Evolutionary conservation across 2,113 vertebrate species (phyloP).

Genomic region (Pagrus major): DNA sequence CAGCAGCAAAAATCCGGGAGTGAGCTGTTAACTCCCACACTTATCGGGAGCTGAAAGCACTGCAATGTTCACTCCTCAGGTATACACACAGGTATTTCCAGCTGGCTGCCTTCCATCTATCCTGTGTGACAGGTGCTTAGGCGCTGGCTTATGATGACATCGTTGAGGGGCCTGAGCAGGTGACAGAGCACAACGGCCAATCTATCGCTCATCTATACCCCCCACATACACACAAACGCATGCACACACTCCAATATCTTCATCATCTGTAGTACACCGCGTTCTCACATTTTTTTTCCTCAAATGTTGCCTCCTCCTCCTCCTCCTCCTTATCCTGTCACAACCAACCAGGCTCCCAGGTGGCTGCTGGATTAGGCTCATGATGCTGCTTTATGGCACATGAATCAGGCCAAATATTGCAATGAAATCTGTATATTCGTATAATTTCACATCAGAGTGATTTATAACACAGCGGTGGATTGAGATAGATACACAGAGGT

Average conservation of each 20-base stretch:
- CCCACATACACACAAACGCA: conserved; percentile 28
- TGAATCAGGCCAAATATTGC: conserved; percentile 69
- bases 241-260: conserved; percentile 33
- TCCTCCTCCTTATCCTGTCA: conserved; percentile 39
- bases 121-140: conserved; percentile 62
- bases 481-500: conserved; percentile 40
- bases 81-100: conserved; percentile 66
- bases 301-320: background rate
- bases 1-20: conserved; percentile 21
- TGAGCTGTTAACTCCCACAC: conserved; percentile 56
- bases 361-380: conserved; percentile 52
- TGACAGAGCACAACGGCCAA: conserved; percentile 47
- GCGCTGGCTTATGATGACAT: conserved; percentile 56
- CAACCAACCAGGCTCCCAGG: conserved; percentile 49
- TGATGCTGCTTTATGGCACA: conserved; percentile 65
- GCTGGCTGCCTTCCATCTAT: conserved; percentile 64
- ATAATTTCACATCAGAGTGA: conserved; percentile 70
- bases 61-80: conserved; percentile 45
- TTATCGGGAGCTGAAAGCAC: conserved; percentile 45
- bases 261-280: conserved; percentile 40
- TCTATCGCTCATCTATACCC: conserved; percentile 61
- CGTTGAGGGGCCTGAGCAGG: conserved; percentile 53
- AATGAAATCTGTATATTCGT: conserved; percentile 59
- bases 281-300: conserved; percentile 2
- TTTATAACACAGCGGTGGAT: conserved; percentile 55